These are phyloP conservation scores for Anas platyrhynchos DNA, from an alignment of 2,113 vertebrate species.

Conservation along the genomic window DNA sequence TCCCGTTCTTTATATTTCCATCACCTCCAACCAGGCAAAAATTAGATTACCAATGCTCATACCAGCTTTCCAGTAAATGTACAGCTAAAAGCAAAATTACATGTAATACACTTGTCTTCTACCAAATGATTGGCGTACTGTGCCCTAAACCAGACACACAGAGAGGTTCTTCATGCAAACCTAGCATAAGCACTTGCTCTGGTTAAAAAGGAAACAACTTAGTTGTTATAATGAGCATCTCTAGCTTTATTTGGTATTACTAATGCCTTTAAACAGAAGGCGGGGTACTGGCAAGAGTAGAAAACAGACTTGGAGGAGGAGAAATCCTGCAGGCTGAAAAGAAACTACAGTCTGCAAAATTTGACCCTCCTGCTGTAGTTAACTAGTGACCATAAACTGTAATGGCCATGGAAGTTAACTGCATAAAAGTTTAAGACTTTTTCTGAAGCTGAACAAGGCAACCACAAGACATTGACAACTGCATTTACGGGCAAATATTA, in stretches of 20 bases:
- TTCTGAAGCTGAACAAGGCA: neutral
- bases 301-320: conserved; percentile 67
- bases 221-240: conserved; percentile 74
- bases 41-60: conserved; percentile 60
- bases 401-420: neutral
- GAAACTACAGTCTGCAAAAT: conserved; percentile 20
- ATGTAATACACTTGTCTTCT: conserved; percentile 63
- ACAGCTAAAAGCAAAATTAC: conserved; percentile 61
- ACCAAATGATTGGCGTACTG: conserved; percentile 70
- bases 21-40: conserved; percentile 70
- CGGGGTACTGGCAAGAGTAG: conserved; percentile 63
- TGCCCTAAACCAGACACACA: conserved; percentile 63
- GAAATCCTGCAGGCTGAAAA: conserved; percentile 54
- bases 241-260: conserved; percentile 76
- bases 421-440: neutral
- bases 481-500: neutral
- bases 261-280: conserved; percentile 73
- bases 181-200: conserved; percentile 71
- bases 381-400: conserved; percentile 5
- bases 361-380: conserved; percentile 37
- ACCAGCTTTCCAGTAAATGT: conserved; percentile 69
- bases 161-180: conserved; percentile 73
- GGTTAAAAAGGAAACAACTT: conserved; percentile 79
- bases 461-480: neutral
- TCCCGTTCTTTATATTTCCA: conserved; percentile 59